Base-by-base conservation (phyloP, 2,113 vertebrate genomes). In the Chunga burmeisteri region DNA sequence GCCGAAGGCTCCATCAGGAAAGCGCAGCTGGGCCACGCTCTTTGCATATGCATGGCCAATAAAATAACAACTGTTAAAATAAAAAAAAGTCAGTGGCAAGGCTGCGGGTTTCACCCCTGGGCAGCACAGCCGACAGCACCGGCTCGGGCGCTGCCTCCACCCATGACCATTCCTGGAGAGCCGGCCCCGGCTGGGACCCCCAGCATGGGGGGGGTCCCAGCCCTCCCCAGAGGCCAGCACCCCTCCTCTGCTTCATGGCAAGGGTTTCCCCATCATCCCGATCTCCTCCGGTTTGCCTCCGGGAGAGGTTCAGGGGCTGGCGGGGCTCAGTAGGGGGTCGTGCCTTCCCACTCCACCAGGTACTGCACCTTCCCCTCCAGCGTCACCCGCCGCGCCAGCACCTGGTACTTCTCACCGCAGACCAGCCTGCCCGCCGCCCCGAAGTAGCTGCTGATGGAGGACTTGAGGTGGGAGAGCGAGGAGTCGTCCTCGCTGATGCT, bases 261-360 rank as follows among this genome's bases (percentile, higher is more conserved):
- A 49, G 49, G 47, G 18, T 17, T 30, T 23, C 36, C 40, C 59
- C 46, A 0, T 40, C 75, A 40, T 13, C 58, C 61, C 27, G 1
- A 44, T 16, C 73, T 73, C 58, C 63, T 61, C 34, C 2, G 61
- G 25, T 30, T 10, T 1, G 65, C 49, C 70, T 86, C 85, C 47
- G 3, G 38, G 62, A 86, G 79, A 84, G 63, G 55, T 4, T 11
- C 6, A 2, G 34, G 81, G 72, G 56, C 71, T 3, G 59, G 30
- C 9, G 1, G 46, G 34, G 19, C n/a, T 99, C 98, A 99, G 96
- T 99, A 99, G 1, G 99, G 99, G 13, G 99, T 99, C 2, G 98
- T 98, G 70, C 99, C 99, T 96, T 99, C 99, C 99, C 99, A 99
- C 97, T 99, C 99, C 96, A 99, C 98, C 93, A 99, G 98, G 97